phyloP scores from a whole-genome alignment of 2,113 vertebrate genomes.

The Sarotherodon lohbergeri region DNA sequence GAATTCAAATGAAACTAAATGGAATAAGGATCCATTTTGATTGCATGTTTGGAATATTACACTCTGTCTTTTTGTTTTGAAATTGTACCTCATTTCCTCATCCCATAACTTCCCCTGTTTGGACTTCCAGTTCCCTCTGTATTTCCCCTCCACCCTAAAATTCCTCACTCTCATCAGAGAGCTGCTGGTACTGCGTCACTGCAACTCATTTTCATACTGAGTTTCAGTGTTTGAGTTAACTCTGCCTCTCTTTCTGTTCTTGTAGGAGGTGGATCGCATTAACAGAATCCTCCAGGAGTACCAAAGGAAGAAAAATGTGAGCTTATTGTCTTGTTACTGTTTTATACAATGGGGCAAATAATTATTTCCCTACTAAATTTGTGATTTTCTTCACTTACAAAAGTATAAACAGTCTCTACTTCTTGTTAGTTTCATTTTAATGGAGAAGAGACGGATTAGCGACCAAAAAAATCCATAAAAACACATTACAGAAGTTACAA shows the following conservation, averaged over 20 bases:
- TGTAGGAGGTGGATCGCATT: slow-evolving; percentile 88
- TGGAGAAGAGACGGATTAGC: background rate
- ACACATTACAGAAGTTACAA: background rate
- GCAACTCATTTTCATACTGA: background rate
- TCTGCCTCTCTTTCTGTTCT: background rate
- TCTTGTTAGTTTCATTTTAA: background rate
- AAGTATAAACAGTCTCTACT: background rate
- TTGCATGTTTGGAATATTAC: background rate
- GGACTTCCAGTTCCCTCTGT: slow-evolving; percentile 28
- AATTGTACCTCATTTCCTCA: slow-evolving; percentile 7
- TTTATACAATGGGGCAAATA: background rate
- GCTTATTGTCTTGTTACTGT: slow-evolving; percentile 29
- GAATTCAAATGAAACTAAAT: background rate
- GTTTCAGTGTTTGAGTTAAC: background rate
- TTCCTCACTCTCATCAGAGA: background rate
- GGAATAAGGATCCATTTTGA: background rate
- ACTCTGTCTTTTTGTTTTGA: background rate
- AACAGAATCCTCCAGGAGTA: slow-evolving; percentile 88
- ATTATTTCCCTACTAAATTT: background rate
- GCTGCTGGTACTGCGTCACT: background rate
- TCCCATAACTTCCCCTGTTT: slow-evolving; percentile 8
- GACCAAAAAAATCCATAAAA: background rate
- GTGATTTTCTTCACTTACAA: background rate
- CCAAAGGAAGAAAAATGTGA: slow-evolving; percentile 92
- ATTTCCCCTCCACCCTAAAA: slow-evolving; percentile 24